Evolutionary conservation across 2,113 vertebrate species (phyloP).

Genomic region (Gymnogyps californianus): DNA sequence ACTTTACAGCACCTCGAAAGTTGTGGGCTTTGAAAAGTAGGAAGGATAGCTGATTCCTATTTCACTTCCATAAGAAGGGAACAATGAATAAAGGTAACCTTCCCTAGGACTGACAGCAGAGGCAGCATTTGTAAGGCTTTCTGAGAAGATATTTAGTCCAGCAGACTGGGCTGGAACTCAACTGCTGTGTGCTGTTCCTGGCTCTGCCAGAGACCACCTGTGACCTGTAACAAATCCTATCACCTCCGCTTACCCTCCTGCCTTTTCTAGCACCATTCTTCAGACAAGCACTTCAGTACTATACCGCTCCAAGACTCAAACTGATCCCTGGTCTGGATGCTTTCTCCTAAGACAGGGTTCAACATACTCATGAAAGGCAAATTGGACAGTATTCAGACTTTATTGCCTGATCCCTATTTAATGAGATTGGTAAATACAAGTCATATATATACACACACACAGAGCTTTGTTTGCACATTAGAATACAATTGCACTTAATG

Average conservation of each 20-base stretch:
- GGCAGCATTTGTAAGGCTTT: background rate
- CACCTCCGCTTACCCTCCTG: background rate
- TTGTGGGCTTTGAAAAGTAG: background rate
- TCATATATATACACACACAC: background rate
- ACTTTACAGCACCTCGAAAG: background rate
- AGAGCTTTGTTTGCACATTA: background rate
- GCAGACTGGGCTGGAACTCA: background rate
- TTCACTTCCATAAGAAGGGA: background rate
- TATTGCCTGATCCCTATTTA: background rate
- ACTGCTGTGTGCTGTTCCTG: background rate
- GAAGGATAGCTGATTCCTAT: background rate
- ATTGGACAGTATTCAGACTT: background rate
- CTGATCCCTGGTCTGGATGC: accelerated
- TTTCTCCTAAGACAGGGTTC: background rate
- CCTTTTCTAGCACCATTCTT: background rate
- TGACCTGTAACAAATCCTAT: background rate
- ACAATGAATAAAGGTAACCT: background rate
- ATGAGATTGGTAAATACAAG: background rate
- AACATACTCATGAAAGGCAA: background rate
- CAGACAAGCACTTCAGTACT: background rate
- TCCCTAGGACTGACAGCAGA: background rate
- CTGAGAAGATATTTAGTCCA: background rate
- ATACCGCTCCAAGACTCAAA: background rate
- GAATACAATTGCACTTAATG: background rate
- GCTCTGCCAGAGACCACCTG: background rate